Conservation (phyloP, 2,113 vertebrate species). For the Peromyscus leucopus region DNA sequence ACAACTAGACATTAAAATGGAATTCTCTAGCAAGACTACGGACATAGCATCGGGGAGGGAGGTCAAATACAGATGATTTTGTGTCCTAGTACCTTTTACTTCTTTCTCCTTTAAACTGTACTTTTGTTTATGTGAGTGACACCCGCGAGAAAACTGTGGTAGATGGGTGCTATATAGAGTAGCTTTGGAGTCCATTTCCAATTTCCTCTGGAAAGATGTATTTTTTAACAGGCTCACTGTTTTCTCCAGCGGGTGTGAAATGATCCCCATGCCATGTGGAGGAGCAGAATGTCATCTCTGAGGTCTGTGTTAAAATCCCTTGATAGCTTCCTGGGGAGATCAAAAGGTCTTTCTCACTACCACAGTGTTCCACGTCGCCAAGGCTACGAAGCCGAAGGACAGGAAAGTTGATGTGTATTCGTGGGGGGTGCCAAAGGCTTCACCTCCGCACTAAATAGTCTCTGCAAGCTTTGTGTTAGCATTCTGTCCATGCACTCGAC, state of each 20-base stretch:
- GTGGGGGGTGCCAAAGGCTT: neutral
- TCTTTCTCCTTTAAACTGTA: neutral
- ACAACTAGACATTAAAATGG: neutral
- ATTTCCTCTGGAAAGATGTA: slow-evolving; percentile 64
- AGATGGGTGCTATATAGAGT: slow-evolving; percentile 5
- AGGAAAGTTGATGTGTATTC: neutral
- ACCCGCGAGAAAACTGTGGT: neutral
- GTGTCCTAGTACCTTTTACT: neutral
- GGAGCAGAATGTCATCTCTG: slow-evolving; percentile 51
- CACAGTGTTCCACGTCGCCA: accelerated
- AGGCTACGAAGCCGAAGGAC: neutral
- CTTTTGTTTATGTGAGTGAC: slow-evolving; percentile 4
- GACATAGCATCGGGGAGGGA: neutral
- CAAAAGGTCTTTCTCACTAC: neutral
- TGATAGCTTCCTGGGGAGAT: slow-evolving; percentile 25
- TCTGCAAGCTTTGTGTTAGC: neutral
- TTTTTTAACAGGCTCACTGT: neutral
- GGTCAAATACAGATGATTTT: neutral
- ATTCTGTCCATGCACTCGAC: neutral
- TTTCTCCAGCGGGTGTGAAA: slow-evolving; percentile 58
- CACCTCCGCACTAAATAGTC: neutral
- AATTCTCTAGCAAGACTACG: neutral
- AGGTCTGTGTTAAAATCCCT: slow-evolving; percentile 61
- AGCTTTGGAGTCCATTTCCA: slow-evolving; percentile 50
- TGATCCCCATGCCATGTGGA: slow-evolving; percentile 47